Conservation (phyloP, 2,888 invertebrate genomes). For the Sesia bembeciformis region DNA sequence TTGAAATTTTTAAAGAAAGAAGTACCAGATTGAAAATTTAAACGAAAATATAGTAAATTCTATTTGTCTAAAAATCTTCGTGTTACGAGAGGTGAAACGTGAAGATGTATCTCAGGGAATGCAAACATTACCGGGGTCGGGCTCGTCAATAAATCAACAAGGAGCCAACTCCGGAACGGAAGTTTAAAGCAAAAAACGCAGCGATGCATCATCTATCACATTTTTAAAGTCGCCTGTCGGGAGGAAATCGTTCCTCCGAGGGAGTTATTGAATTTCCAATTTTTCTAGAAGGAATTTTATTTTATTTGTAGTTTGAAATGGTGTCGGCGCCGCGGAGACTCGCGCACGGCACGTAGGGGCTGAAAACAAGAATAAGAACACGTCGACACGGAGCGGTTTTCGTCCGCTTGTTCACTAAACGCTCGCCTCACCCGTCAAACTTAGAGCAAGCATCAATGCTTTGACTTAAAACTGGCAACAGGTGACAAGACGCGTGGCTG, state of each 20-base stretch:
- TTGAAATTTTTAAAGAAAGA: too few species aligned
- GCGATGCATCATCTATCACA: conserved; percentile 31
- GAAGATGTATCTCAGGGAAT: background rate
- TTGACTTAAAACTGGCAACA: too few species aligned
- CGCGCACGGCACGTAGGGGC: background rate
- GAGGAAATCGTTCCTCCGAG: conserved; percentile 24
- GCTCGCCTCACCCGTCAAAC: too few species aligned
- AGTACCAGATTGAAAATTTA: too few species aligned
- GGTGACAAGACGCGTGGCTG: too few species aligned
- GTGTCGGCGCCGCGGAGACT: conserved; percentile 15
- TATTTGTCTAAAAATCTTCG: too few species aligned
- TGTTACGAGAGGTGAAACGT: too few species aligned
- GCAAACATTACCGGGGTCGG: background rate
- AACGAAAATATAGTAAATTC: too few species aligned
- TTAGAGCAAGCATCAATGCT: too few species aligned
- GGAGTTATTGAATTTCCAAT: conserved; percentile 46
- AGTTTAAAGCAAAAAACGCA: background rate
- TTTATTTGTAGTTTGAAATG: conserved; percentile 24
- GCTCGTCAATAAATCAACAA: conserved; percentile 3
- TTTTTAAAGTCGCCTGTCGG: conserved; percentile 30
- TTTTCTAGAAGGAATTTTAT: conserved; percentile 26
- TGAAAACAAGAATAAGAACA: background rate
- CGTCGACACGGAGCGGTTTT: too few species aligned
- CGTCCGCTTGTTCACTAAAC: too few species aligned
- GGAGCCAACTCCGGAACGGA: background rate